Percentiles rank a stretch among this genome's conserved stretches.
phyloP scores from a whole-genome alignment of 2,888 invertebrate species.

The Papilio elwesi region DNA sequence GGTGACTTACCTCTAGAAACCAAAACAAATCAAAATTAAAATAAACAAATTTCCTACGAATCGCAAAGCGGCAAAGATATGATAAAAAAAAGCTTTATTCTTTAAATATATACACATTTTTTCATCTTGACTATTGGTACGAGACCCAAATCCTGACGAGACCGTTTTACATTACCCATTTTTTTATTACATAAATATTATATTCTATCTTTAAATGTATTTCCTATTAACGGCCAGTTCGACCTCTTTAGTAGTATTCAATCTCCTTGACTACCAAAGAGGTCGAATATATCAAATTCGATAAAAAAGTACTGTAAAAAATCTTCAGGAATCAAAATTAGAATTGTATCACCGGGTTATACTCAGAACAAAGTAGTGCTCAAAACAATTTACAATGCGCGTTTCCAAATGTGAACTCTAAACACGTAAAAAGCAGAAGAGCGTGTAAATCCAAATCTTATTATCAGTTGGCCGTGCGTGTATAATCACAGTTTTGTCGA shows the following conservation, averaged over 20 bases:
- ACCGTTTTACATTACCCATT: no score
- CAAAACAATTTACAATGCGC: slow-evolving; percentile 45
- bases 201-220: no score
- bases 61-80: no score
- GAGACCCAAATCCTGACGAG: no score
- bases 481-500: slow-evolving; percentile 74
- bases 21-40: not conserved
- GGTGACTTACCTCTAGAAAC: not conserved
- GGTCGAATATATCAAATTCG: not conserved
- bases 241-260: no score
- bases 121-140: no score
- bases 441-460: slow-evolving; percentile 60
- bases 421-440: slow-evolving; percentile 47
- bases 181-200: no score
- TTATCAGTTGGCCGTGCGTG: slow-evolving; percentile 73
- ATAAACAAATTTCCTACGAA: no score
- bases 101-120: no score
- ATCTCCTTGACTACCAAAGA: no score
- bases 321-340: slow-evolving; percentile 6
- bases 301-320: not conserved
- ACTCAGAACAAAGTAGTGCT: slow-evolving; percentile 42
- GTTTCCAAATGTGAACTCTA: slow-evolving; percentile 42
- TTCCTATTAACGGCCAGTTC: no score
- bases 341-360: slow-evolving; percentile 31
- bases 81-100: no score